Base-by-base conservation (phyloP, 2,888 invertebrate genomes). In the Leptinotarsa peninsularis region DNA sequence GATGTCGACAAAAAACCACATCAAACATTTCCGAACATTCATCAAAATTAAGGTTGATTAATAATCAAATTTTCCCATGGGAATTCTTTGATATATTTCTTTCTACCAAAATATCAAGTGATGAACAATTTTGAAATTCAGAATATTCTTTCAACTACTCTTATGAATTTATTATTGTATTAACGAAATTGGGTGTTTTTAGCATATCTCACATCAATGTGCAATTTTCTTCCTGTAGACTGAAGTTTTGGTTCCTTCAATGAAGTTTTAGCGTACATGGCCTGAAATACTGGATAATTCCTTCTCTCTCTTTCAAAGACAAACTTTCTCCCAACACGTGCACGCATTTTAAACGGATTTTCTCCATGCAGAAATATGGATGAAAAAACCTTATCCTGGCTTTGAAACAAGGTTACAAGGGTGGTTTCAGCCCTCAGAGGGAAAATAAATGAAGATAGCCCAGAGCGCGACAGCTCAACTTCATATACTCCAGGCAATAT, bases 381-480 rank as follows among this genome's bases (percentile, higher is more conserved):
- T 70, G 74, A 74, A 70, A 33, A 74, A 70, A 66, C 66, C 18
- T 49, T 52, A 71, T 74, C 54, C 58, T 17, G 49, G 66, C 63
- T 54, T 63, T 69, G 66, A 27, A 63, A 66, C 69, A 66, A 63
- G 68, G 73, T 73, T 73, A 63, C 68, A 23, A 52, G 63, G 58
- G 50, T 67, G 58, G 60, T 33, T 63, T 71, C 52, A 58, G 67
- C 43, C 49, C 15, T 15, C 17, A 67, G 67, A 18, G 17, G 71
- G 71, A 75, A 76, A 33, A 63, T 79, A 82, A 82, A 78, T 81
- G 81, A 82, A 63, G 5, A 79, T 81, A 79, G 79, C 78, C 74
- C 77, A 79, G 80, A 82, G 81, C 78, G 80, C 81, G 81, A 82
- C 81, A 81, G 81, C 80, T 76, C 81, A 82, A 79, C 80, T 78